Conservation (phyloP, 2,888 invertebrate species). For the Torymus tubicola region DNA sequence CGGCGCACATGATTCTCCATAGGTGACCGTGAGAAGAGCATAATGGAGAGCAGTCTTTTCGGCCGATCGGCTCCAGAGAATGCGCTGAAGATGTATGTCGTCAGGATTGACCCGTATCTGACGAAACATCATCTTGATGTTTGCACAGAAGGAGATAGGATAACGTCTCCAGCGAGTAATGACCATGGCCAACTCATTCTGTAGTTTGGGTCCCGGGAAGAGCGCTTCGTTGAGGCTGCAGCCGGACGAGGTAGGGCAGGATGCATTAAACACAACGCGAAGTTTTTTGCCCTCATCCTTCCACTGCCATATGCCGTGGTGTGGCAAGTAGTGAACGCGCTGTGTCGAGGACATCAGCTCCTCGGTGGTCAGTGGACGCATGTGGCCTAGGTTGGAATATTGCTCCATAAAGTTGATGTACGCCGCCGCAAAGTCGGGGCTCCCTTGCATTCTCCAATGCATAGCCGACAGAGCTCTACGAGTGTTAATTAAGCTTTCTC, state of each 20-base stretch:
- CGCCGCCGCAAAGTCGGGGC: not conserved
- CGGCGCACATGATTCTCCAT: constrained; percentile 5
- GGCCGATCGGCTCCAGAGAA: constrained; percentile 8
- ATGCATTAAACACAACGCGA: not conserved
- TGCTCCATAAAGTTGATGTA: not conserved
- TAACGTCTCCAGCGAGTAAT: constrained; percentile 10
- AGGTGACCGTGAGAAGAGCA: constrained; percentile 1
- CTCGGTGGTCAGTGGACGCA: not conserved
- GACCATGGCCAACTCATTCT: not conserved
- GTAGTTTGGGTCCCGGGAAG: not conserved
- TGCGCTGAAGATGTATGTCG: constrained; percentile 15
- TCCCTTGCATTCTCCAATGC: not conserved
- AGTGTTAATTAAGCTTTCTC: not conserved
- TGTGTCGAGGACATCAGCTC: not conserved
- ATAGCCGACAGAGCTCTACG: not conserved
- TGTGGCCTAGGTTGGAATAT: not conserved
- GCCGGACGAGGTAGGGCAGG: not conserved
- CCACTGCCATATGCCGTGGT: not conserved
- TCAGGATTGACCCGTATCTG: not conserved
- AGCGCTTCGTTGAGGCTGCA: not conserved
- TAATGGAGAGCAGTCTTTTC: not conserved
- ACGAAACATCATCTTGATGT: not conserved
- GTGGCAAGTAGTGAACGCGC: not conserved
- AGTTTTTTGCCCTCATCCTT: constrained; percentile 32
- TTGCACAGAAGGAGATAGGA: not conserved